A percentile compares a stretch with the other conserved stretches of the same genome.
Evolutionary conservation across 2,113 vertebrate genomes (phyloP).

Genomic region (Sebastes schlegelii): DNA sequence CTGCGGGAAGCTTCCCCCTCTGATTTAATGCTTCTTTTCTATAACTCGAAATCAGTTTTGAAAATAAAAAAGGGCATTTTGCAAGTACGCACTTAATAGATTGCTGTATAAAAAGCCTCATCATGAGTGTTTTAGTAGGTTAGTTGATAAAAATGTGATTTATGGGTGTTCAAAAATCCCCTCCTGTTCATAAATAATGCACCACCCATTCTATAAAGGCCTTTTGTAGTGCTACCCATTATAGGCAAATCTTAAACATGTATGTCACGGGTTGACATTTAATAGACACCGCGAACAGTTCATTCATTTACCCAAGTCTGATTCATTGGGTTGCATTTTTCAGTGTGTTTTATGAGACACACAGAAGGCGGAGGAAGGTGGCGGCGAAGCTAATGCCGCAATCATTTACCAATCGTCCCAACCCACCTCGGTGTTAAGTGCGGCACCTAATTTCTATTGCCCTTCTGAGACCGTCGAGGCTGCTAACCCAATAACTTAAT

Average conservation of each 20-base stretch:
- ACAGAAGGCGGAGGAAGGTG: constrained; percentile 45
- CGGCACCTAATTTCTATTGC: constrained; percentile 76
- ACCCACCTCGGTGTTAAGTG: constrained; percentile 70
- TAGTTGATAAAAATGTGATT: constrained; percentile 20
- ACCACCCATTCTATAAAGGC: constrained; percentile 9
- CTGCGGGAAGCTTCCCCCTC: constrained; percentile 20
- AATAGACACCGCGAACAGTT: constrained; percentile 61
- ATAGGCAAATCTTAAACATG: constrained; percentile 4
- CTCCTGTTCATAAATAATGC: constrained; percentile 26
- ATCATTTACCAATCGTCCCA: constrained; percentile 69
- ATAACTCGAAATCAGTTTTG: constrained; percentile 1
- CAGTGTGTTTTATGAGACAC: constrained; percentile 57
- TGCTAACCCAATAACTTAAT: constrained; percentile 79
- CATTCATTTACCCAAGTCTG: constrained; percentile 42
- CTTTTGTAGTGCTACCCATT: background rate
- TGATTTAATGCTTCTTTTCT: constrained; percentile 18
- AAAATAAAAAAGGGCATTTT: constrained; percentile 26
- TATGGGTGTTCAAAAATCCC: background rate
- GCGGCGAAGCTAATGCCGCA: constrained; percentile 57
- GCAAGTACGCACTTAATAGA: background rate
- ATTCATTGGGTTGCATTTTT: constrained; percentile 57
- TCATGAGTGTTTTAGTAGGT: background rate
- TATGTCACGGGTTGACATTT: constrained; percentile 63
- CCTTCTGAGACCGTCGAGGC: constrained; percentile 74
- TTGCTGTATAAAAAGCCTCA: background rate